Conservation (phyloP, 1,140 invertebrate genomes). For the Trissolcus basalis region DNA sequence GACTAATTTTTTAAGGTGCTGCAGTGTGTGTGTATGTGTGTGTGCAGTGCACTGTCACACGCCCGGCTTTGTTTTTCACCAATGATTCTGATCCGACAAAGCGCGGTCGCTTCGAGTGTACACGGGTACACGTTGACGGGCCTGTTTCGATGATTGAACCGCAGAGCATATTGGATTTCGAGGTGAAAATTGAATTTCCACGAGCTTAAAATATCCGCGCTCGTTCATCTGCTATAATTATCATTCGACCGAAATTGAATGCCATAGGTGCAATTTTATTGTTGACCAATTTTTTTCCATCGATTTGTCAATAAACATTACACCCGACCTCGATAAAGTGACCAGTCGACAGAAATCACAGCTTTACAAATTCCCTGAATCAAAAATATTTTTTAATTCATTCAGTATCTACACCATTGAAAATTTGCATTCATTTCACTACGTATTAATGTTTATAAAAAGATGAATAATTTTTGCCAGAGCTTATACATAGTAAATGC, state of each 20-base stretch:
- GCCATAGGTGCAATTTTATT: not conserved
- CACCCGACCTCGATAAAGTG: no score
- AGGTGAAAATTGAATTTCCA: constrained; percentile 31
- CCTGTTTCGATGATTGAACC: constrained; percentile 35
- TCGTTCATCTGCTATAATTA: constrained; percentile 19
- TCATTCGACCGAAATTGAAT: constrained; percentile 25
- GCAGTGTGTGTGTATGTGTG: not conserved
- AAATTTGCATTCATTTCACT: no score
- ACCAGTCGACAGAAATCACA: no score
- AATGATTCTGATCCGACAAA: constrained; percentile 14
- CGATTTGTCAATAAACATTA: no score
- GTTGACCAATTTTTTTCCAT: no score
- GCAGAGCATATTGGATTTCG: constrained; percentile 26
- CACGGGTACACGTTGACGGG: not conserved
- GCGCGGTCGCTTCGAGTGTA: constrained; percentile 1
- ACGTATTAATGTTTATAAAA: no score
- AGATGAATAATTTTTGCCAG: no score
- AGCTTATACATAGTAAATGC: no score
- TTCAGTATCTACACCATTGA: no score
- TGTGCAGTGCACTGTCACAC: constrained; percentile 1
- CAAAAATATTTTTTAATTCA: no score
- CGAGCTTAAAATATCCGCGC: not conserved
- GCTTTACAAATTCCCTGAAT: no score
- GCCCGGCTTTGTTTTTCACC: constrained; percentile 1
- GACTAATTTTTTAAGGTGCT: constrained; percentile 22